A percentile compares a stretch with the other conserved stretches of the same genome.
Conservation (phyloP, 1,140 invertebrate species). For the Lordiphosa clarofinis region DNA sequence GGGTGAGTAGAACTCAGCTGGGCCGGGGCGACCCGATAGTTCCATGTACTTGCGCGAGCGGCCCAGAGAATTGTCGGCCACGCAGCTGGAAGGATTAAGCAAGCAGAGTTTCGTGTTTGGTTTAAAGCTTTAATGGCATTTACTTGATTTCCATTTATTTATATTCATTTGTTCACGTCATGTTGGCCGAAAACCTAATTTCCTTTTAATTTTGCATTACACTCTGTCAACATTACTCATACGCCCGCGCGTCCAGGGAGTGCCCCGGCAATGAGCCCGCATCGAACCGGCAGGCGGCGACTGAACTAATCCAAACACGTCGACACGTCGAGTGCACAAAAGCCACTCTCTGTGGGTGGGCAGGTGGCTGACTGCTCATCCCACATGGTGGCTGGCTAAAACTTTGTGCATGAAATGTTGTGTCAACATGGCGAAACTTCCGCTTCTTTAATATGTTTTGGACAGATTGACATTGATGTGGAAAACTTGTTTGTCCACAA, state of each 20-base stretch:
- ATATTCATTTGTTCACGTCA: conserved; percentile 18
- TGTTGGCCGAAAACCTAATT: conserved; percentile 37
- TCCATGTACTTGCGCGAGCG: conserved; percentile 85
- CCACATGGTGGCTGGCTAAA: conserved; percentile 34
- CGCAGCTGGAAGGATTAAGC: conserved; percentile 81
- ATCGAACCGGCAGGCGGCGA: conserved; percentile 33
- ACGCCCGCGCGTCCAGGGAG: conserved; percentile 15
- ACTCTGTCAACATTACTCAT: conserved; percentile 45
- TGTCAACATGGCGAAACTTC: conserved; percentile 77
- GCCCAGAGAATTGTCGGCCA: conserved; percentile 86
- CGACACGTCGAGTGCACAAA: conserved; percentile 57
- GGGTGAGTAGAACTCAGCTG: conserved; percentile 83
- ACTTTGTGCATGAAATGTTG: conserved; percentile 72
- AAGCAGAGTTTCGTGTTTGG: background rate
- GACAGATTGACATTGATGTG: conserved; percentile 79
- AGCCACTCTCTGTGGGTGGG: conserved; percentile 51
- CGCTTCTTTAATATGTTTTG: conserved; percentile 76
- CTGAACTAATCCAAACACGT: conserved; percentile 66
- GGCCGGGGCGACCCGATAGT: conserved; percentile 84
- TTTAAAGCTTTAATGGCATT: conserved; percentile 34
- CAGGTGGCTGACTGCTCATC: conserved; percentile 19
- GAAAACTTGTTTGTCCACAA: conserved; percentile 70
- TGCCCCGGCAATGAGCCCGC: conserved; percentile 27
- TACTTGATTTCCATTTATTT: conserved; percentile 24
- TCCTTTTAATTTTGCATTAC: conserved; percentile 55